Base-by-base conservation (phyloP, 2,797 vertebrate species). In the Sus cebifrons region DNA sequence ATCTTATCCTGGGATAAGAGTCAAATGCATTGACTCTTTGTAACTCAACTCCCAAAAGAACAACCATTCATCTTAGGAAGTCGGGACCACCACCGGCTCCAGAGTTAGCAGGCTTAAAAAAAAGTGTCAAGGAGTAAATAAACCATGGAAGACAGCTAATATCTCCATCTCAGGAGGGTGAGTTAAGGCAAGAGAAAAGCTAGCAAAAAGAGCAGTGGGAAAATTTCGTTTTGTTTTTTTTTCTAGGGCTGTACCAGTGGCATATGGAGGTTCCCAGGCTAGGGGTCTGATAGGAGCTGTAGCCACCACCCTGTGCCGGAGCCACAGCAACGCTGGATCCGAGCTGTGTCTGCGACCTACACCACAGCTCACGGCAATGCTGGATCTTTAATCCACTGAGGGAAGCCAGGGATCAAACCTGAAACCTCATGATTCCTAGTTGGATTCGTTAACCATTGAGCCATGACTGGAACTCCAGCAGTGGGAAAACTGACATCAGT, bases 41-140 rank as follows among this genome's bases (percentile, higher is more conserved):
- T 16, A 86, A 85, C 44, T 90, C 77, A 79, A 88, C 14, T 89
- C 90, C 65, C 89, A 49, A 36, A 0, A 85, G 92, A 74, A 44
- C 54, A 79, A 25, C 40, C 27, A 44, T 90, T 49, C 32, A 94
- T 49, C n/a, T 93, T 79, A 88, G 4, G 36, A 82, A 96, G 62
- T 95, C 89, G 92, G 64, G 86, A 84, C 87, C 60, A 92, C 73
- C 67, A 67, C 29, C 67, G 71, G 93, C 68, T 81, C 89, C 82
- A 64, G 56, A 79, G 82, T 60, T 90, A 71, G 88, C 67, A 83
- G 52, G 65, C 65, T 86, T 27, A 91, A 91, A 79, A 14, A 14
- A 93, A 89, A 93, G 86, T 78, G 83, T 96, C 83, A 92, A 88
- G 25, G 32, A 96, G 62, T 87, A 97, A 95, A 93, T 95, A 97